Conservation (phyloP, 1,140 invertebrate genomes). For the Lucilia sericata region DNA sequence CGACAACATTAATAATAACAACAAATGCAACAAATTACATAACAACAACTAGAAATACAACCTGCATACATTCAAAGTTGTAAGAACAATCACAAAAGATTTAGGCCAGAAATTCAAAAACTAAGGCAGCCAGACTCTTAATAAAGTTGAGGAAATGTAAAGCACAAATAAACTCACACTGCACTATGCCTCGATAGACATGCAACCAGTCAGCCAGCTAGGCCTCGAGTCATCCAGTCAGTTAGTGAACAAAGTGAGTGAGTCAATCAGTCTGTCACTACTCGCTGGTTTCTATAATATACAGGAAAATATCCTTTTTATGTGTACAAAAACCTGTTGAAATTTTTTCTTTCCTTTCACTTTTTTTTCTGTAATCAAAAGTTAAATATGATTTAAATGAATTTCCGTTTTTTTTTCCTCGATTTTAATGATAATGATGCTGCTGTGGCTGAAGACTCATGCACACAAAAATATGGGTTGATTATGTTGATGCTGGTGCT, state of each 20-base stretch:
- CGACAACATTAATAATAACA: conserved; percentile 32
- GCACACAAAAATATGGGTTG: neutral
- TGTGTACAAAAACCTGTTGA: conserved; percentile 36
- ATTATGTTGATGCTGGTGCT: neutral
- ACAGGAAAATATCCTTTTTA: neutral
- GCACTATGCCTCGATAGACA: neutral
- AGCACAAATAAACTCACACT: neutral
- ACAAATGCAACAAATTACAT: neutral
- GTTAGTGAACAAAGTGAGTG: neutral
- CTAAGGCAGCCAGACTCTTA: neutral
- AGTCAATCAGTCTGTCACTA: neutral
- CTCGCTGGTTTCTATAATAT: neutral
- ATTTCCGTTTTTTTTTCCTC: neutral
- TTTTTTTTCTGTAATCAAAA: neutral
- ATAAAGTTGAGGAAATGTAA: neutral
- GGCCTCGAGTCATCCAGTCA: neutral
- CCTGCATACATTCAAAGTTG: neutral
- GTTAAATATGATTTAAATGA: neutral
- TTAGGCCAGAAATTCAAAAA: conserved; percentile 3
- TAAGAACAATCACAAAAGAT: conserved; percentile 41
- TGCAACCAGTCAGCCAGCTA: neutral
- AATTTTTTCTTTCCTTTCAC: conserved; percentile 27
- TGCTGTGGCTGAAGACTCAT: too few species aligned
- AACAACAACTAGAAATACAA: neutral
- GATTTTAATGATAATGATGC: neutral